Conservation (phyloP, 2,797 vertebrate genomes). For the Antrozous pallidus region DNA sequence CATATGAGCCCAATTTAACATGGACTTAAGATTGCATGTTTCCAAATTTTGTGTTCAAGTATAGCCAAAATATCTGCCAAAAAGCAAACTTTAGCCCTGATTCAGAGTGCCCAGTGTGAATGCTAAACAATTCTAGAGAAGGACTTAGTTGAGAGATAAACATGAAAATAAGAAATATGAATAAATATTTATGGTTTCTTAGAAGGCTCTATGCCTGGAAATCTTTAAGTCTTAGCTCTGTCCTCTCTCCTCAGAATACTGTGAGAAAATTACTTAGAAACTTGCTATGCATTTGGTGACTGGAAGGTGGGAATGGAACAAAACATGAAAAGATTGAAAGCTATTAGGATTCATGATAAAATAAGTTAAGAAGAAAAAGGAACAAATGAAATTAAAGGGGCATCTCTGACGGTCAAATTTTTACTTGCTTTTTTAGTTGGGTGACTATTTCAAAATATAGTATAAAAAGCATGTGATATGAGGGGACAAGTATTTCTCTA, state of each 20-base stretch:
- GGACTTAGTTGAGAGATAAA: background rate
- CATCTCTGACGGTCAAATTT: background rate
- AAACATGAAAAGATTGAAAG: conserved; percentile 3
- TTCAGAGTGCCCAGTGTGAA: background rate
- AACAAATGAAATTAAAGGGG: conserved; percentile 20
- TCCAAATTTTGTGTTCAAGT: conserved; percentile 10
- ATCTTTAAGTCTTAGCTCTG: background rate
- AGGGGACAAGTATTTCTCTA: background rate
- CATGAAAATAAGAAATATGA: background rate
- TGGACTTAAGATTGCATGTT: background rate
- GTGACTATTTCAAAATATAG: conserved; percentile 4
- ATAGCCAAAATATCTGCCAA: background rate
- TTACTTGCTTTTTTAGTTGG: conserved; percentile 27
- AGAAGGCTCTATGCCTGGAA: background rate
- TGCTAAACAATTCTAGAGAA: background rate
- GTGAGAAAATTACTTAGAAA: conserved; percentile 25
- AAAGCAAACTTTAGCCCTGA: background rate
- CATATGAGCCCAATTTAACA: background rate
- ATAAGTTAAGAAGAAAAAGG: conserved; percentile 33
- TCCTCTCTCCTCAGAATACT: background rate
- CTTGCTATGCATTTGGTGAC: background rate
- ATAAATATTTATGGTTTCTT: background rate
- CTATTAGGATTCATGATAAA: background rate
- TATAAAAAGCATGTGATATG: background rate
- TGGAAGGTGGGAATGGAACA: background rate